These are phyloP conservation scores for Myotis brandtii DNA, from an alignment of 2,113 vertebrate genomes.

Conservation along the genomic window DNA sequence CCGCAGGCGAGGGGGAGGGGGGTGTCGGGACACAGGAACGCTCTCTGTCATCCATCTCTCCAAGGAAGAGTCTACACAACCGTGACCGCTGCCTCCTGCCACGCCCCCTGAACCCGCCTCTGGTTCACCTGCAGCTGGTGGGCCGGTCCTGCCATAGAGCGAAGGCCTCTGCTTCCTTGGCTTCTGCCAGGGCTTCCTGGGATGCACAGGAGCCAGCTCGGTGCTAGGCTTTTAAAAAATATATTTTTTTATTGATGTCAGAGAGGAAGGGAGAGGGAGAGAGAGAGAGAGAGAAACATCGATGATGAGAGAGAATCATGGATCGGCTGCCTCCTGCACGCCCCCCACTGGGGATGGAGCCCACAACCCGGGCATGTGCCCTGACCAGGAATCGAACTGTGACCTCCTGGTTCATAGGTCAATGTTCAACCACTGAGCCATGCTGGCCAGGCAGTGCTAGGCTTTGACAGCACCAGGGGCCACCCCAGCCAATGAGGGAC, in stretches of 20 bases:
- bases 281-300: too few species aligned
- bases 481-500: background rate
- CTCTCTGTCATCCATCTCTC: conserved; percentile 1
- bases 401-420: too few species aligned
- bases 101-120: background rate
- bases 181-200: background rate
- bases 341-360: too few species aligned
- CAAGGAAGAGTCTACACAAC: background rate
- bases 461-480: background rate
- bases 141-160: too few species aligned
- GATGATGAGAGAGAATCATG: too few species aligned
- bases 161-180: background rate
- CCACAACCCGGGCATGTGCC: too few species aligned
- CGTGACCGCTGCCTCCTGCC: too few species aligned
- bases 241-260: too few species aligned
- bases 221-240: background rate
- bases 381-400: too few species aligned
- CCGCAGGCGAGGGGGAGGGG: background rate
- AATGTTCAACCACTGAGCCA: too few species aligned
- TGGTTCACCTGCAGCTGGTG: background rate
- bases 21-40: background rate
- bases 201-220: background rate
- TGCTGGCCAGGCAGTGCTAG: background rate
- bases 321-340: too few species aligned
- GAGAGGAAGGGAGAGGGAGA: too few species aligned